Evolutionary conservation across 2,888 invertebrate species (phyloP), one percentile per base, ranked within the genome.

Genomic region (Cyclophora punctaria): DNA sequence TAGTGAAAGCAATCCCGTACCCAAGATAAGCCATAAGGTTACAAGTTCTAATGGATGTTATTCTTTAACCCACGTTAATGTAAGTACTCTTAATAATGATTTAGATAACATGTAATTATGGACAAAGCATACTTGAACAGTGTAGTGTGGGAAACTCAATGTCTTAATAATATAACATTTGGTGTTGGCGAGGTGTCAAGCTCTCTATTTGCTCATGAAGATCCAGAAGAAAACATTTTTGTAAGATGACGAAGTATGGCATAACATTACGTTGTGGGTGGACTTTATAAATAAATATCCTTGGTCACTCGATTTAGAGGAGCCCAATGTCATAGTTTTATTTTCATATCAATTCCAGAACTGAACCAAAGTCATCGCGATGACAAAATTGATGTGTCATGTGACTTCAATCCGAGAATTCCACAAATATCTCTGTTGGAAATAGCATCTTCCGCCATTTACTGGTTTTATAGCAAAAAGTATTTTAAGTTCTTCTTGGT

Each of bases 221-320:
- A 57, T 66, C 64, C 63, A 60, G 73, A 80, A 82, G 79, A 80
- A 79, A 78, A 80, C 74, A 80, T 80, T 80, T 77, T 67, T 75
- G 59, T 56, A 63, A 56, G 65, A 67, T 77, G 78, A 79, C 74
- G 74, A 64, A 65, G 64, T 61, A 69, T 66, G 63, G 68, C 70
- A 63, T 62, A 67, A 63, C 60, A 56, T 53, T 59, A 66, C 64
- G 66, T 60, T 64, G 81, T 80, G 74, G 76, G 80, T 73, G 80
- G 64, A 73, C 77, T 73, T 73, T 83, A 84, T 82, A 83, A 82
- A 84, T 85, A 85, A 72, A 77, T 73, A 75, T 78, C 80, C 78
- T 80, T 74, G 63, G 58, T 59, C 57, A 69, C 69, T 67, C 63
- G 63, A 78, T 78, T 79, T 76, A 76, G 77, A 75, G 62, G 55